Evolutionary conservation across 2,888 invertebrate species (phyloP), one percentile per base, ranked within the genome.

Genomic region (Lepidonotus clava): DNA sequence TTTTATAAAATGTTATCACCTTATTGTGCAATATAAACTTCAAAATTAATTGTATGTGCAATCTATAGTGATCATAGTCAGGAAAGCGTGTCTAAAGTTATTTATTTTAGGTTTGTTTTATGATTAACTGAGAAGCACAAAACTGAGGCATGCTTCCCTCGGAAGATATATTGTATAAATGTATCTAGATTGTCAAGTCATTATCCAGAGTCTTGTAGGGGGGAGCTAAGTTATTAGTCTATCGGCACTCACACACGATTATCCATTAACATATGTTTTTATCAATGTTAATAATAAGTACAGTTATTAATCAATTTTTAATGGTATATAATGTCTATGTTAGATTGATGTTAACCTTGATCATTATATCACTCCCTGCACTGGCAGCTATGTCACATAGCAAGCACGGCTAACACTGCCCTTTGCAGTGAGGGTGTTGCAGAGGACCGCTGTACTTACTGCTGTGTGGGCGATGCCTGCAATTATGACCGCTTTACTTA

Each of bases 391-490:
- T 80, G 80, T 28, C 1, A 40, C 24, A 40, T 41, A 2, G 46
- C 80, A 18, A 46, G 46, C 24, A 41, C 8, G 24, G n/a, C 1
- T 14, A 80, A 51, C 28, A 32, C 24, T 14, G 41, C 1, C n/a
- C 28, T 11, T 6, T 80, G 80, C 46, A 32, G 46, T 18, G 14
- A 41, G 11, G 80, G 80, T 11, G 28, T 41, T n/a, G 46, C 24
- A 28, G 8, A 32, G 1, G 41, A 24, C 1, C 40, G 2, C 6
- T 84, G 84, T 21, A 84, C 84, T 4, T 61, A 66, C n/a, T 84
- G 84, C 66, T 84, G 84, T 32, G 66, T 32, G 0, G 84, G 84
- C 1, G 84, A 84, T 41, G n/a, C 51, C 18, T 84, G 84, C 66
- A 84, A 84, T 67, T 40, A 66, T 21, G 84, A 84, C 66, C 36